A percentile compares a stretch with the other conserved stretches of the same genome.
Evolutionary conservation across 2,888 invertebrate genomes (phyloP).

Genomic region (Chloroclystis v-ata): DNA sequence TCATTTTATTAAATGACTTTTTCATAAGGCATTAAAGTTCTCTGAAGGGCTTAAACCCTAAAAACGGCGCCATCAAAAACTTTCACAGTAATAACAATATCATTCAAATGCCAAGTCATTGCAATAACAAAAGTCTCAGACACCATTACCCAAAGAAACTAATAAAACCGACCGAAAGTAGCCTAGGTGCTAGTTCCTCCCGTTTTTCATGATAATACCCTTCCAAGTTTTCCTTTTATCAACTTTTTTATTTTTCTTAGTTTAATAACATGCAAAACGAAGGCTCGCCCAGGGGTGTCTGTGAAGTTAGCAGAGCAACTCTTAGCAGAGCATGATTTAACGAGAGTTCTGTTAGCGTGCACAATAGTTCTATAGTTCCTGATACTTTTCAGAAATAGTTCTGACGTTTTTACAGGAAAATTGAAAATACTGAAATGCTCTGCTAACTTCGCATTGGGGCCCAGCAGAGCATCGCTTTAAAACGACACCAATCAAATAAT

Average conservation of each 20-base stretch:
- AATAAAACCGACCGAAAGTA: conserved; percentile 37
- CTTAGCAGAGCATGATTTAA: too few relatives aligned
- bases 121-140: conserved; percentile 20
- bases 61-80: background rate
- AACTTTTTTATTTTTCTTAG: conserved; percentile 56
- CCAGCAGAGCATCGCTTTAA: too few relatives aligned
- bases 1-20: too few relatives aligned
- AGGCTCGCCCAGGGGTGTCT: conserved; percentile 47
- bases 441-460: too few relatives aligned
- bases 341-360: too few relatives aligned
- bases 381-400: too few relatives aligned
- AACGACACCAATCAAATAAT: too few relatives aligned
- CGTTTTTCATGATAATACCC: conserved; percentile 62
- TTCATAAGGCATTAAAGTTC: too few relatives aligned
- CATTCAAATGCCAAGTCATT: background rate
- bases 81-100: background rate
- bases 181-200: conserved; percentile 40
- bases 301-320: too few relatives aligned
- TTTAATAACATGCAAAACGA: conserved; percentile 70
- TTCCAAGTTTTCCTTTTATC: conserved; percentile 54
- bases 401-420: too few relatives aligned
- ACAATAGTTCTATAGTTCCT: too few relatives aligned
- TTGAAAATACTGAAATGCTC: too few relatives aligned
- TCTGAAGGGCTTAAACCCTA: background rate
- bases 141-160: conserved; percentile 31